phyloP scores from a whole-genome alignment of 2,113 vertebrate genomes.

The Neogobius melanostomus region DNA sequence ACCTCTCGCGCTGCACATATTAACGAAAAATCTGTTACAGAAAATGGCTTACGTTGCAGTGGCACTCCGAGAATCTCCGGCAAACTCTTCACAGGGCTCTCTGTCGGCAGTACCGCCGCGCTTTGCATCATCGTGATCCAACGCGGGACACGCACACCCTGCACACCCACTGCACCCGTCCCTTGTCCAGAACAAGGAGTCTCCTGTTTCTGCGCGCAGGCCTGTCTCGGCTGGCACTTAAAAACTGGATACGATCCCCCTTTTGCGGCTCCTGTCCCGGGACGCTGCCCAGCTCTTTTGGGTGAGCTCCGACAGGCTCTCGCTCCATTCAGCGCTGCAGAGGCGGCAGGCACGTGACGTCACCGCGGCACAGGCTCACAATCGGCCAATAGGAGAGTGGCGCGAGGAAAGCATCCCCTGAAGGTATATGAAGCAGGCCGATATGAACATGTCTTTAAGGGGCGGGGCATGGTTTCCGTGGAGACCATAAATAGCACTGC shows the following conservation, averaged over 20 bases:
- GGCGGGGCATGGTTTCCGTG: slow-evolving; percentile 53
- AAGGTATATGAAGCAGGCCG: slow-evolving; percentile 42
- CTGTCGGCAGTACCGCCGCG: slow-evolving; percentile 87
- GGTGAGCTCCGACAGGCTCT: slow-evolving; percentile 73
- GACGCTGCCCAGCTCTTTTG: slow-evolving; percentile 67
- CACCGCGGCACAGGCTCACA: slow-evolving; percentile 78
- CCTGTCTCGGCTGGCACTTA: slow-evolving; percentile 5
- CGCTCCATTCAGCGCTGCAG: slow-evolving; percentile 94
- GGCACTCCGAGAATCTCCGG: slow-evolving; percentile 96
- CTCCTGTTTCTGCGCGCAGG: neutral
- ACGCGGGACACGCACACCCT: slow-evolving; percentile 61
- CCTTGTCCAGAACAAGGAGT: slow-evolving; percentile 30
- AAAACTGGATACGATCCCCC: slow-evolving; percentile 1
- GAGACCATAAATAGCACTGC: slow-evolving; percentile 74
- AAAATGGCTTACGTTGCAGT: slow-evolving; percentile 90
- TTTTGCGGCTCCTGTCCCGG: slow-evolving; percentile 31
- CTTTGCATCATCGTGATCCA: slow-evolving; percentile 95
- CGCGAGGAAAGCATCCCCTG: slow-evolving; percentile 56
- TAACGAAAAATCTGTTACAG: neutral
- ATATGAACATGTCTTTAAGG: slow-evolving; percentile 56
- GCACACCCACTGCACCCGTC: slow-evolving; percentile 68
- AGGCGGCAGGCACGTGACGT: slow-evolving; percentile 84
- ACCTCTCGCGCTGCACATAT: neutral
- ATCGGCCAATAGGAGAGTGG: slow-evolving; percentile 69
- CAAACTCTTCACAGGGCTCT: slow-evolving; percentile 94